These are phyloP conservation scores for Pandemis cinnamomeana DNA, from an alignment of 2,888 invertebrate species.

Conservation along the genomic window DNA sequence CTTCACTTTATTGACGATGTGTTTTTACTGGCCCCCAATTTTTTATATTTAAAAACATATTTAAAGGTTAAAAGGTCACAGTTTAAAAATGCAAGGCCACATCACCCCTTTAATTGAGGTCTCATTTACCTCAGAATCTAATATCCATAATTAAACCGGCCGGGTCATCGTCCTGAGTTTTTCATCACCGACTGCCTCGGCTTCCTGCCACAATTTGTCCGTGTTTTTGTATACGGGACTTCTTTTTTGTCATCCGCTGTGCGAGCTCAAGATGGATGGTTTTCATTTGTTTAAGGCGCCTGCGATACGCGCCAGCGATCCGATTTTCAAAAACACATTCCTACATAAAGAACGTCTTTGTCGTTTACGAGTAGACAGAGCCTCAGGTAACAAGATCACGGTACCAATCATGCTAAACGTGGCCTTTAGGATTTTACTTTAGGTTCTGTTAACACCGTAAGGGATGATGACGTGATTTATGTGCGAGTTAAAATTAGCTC, in stretches of 20 bases:
- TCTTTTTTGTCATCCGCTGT: conserved; percentile 57
- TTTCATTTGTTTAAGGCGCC: conserved; percentile 43
- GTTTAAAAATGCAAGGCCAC: conserved; percentile 22
- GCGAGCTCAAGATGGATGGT: conserved; percentile 36
- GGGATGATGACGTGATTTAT: too few relatives aligned
- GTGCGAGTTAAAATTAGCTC: too few relatives aligned
- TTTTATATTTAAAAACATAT: conserved; percentile 1
- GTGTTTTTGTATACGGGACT: conserved; percentile 68
- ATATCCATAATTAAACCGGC: conserved; percentile 38
- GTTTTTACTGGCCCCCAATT: conserved; percentile 18
- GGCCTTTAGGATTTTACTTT: too few relatives aligned
- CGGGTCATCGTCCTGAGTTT: conserved; percentile 74
- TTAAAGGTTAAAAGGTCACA: conserved; percentile 10
- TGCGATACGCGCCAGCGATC: neutral
- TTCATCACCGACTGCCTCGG: conserved; percentile 74
- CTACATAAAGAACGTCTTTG: too few relatives aligned
- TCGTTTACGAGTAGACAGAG: too few relatives aligned
- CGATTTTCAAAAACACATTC: too few relatives aligned
- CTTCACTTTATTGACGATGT: neutral
- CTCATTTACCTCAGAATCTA: conserved; percentile 28
- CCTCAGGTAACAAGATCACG: too few relatives aligned
- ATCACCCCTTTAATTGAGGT: conserved; percentile 35
- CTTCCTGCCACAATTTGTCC: conserved; percentile 81
- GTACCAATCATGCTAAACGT: too few relatives aligned
- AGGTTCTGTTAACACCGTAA: too few relatives aligned